A percentile compares a stretch with the other conserved stretches of the same genome.
Evolutionary conservation across 2,888 invertebrate species (phyloP).

Genomic region (Cartodere bifasciata): DNA sequence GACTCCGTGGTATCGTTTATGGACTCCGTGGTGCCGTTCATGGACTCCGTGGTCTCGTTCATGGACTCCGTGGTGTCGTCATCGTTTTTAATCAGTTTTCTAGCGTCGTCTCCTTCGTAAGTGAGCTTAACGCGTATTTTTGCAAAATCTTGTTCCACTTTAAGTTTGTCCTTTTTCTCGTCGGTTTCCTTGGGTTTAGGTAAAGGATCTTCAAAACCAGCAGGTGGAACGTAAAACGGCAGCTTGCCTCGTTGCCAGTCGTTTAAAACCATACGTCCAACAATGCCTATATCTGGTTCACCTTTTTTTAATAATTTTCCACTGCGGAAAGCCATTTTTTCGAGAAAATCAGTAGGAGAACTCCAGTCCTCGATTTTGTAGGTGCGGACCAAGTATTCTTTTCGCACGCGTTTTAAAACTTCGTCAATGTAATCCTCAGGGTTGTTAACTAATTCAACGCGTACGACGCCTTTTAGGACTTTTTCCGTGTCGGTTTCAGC

Average conservation of each 20-base stretch:
- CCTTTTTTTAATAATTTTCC: constrained; percentile 93
- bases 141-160: constrained; percentile 66
- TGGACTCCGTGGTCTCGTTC: constrained; percentile 12
- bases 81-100: constrained; percentile 32
- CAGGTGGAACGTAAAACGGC: constrained; percentile 86
- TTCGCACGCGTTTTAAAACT: constrained; percentile 75
- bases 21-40: constrained; percentile 11
- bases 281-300: constrained; percentile 84
- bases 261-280: constrained; percentile 90
- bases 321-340: constrained; percentile 71
- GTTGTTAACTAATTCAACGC: constrained; percentile 85
- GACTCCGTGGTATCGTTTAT: constrained; percentile 11
- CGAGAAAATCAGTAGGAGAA: constrained; percentile 76
- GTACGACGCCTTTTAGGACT: constrained; percentile 93
- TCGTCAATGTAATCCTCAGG: constrained; percentile 90
- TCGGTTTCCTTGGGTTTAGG: constrained; percentile 27
- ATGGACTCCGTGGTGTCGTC: constrained; percentile 13
- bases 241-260: constrained; percentile 98
- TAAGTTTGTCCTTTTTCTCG: constrained; percentile 36
- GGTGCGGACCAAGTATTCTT: constrained; percentile 80
- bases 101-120: constrained; percentile 40
- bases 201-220: constrained; percentile 62
- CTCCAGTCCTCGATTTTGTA: constrained; percentile 79
- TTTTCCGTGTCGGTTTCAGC: constrained; percentile 91
- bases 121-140: constrained; percentile 58